Conservation (phyloP, 2,113 vertebrate genomes). For the Albula glossodonta region DNA sequence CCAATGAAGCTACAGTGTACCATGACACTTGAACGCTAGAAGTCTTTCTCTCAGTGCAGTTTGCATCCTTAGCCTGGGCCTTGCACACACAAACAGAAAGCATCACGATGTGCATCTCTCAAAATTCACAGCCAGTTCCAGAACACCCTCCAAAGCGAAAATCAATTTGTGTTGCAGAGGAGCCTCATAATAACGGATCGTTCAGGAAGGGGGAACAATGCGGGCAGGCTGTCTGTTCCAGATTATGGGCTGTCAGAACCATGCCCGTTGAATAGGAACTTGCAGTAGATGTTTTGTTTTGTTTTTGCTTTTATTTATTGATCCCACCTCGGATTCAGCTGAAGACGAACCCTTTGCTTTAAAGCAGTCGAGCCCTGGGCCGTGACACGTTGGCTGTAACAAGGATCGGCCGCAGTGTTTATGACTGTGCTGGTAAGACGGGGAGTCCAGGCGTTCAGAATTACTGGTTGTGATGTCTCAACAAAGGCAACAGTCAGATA, state of each 20-base stretch:
- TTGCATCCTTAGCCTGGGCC: background rate
- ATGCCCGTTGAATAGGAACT: background rate
- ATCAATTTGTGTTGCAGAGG: constrained; percentile 13
- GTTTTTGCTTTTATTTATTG: background rate
- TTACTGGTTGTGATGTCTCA: background rate
- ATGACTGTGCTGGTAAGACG: background rate
- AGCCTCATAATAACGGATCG: constrained; percentile 23
- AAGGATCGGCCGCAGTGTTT: background rate
- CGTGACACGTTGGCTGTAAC: background rate
- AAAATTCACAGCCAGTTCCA: background rate
- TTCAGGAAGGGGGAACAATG: background rate
- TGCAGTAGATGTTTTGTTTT: background rate
- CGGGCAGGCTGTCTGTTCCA: background rate
- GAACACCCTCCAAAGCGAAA: constrained; percentile 22
- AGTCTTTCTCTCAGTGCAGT: no score
- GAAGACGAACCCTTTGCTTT: background rate
- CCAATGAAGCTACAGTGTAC: no score
- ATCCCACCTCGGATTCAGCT: background rate
- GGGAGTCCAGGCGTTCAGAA: background rate
- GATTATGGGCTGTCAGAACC: background rate
- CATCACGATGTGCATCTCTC: background rate
- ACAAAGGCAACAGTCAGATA: background rate
- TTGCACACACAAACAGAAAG: background rate
- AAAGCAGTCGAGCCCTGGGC: background rate
- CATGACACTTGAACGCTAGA: no score